Conservation (phyloP, 2,888 invertebrate genomes). For the Drosophila monieri region DNA sequence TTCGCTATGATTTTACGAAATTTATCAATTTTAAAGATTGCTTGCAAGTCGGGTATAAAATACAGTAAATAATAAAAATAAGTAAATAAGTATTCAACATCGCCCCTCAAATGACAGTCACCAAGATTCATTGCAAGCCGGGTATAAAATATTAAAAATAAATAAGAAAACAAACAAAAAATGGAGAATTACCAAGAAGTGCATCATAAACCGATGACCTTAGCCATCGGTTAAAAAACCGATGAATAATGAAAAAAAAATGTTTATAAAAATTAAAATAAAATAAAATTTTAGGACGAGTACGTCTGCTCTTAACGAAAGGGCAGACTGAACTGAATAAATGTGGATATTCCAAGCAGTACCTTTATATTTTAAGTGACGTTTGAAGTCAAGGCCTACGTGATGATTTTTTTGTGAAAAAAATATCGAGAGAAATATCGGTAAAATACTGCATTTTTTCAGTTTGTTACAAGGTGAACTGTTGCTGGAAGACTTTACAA, state of each 20-base stretch:
- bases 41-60: too few species aligned
- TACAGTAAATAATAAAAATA: too few species aligned
- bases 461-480: slow-evolving; percentile 53
- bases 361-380: background rate
- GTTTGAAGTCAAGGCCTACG: background rate
- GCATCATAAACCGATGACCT: background rate
- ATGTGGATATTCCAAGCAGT: background rate
- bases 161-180: too few species aligned
- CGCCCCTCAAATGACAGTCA: too few species aligned
- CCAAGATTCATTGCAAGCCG: too few species aligned
- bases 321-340: background rate
- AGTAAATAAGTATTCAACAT: too few species aligned
- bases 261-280: background rate
- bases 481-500: slow-evolving; percentile 37
- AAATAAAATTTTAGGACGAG: background rate
- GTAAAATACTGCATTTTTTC: background rate
- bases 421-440: too few species aligned
- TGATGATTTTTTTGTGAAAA: background rate
- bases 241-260: too few species aligned
- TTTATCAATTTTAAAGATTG: too few species aligned
- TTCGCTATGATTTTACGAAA: too few species aligned
- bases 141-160: too few species aligned
- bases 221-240: background rate
- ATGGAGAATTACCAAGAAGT: background rate
- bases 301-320: background rate